A percentile compares a stretch with the other conserved stretches of the same genome.
Evolutionary conservation across 2,888 invertebrate species (phyloP).

Genomic region (Aleiodes alternator): DNA sequence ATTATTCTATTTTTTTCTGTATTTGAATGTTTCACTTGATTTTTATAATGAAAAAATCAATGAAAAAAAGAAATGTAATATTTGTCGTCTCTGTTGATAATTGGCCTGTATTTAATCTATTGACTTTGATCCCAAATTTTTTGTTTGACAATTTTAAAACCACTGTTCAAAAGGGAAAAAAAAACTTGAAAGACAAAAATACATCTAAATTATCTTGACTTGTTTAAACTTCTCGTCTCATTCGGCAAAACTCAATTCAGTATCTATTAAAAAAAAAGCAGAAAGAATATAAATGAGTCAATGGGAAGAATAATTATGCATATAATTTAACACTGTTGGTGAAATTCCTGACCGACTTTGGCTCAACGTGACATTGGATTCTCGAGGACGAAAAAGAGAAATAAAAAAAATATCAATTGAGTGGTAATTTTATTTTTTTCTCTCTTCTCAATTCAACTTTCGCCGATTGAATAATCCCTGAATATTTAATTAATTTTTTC

Average conservation of each 20-base stretch:
- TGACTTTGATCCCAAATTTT: not conserved
- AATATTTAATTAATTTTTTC: too few species aligned
- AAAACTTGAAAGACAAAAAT: not conserved
- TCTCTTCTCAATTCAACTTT: slow-evolving; percentile 21
- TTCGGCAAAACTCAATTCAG: slow-evolving; percentile 3
- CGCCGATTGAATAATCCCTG: slow-evolving; percentile 31
- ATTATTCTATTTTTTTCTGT: too few species aligned
- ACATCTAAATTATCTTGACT: not conserved
- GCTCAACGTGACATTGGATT: slow-evolving; percentile 35
- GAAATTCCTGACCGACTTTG: slow-evolving; percentile 50
- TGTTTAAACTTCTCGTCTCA: not conserved
- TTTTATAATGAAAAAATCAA: not conserved
- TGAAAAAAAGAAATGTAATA: not conserved
- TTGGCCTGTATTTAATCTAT: too few species aligned
- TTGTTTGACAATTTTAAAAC: not conserved
- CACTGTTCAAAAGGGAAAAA: not conserved
- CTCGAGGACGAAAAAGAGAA: slow-evolving; percentile 36
- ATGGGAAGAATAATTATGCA: slow-evolving; percentile 17
- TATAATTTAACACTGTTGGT: slow-evolving; percentile 31
- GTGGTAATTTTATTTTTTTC: slow-evolving; percentile 16
- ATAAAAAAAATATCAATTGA: not conserved
- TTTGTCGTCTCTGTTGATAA: too few species aligned
- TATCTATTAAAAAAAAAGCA: not conserved
- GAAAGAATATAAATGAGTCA: slow-evolving; percentile 14
- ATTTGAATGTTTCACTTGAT: too few species aligned